Base-by-base conservation (phyloP, 2,888 invertebrate species). In the Torymus aiolomorphi region DNA sequence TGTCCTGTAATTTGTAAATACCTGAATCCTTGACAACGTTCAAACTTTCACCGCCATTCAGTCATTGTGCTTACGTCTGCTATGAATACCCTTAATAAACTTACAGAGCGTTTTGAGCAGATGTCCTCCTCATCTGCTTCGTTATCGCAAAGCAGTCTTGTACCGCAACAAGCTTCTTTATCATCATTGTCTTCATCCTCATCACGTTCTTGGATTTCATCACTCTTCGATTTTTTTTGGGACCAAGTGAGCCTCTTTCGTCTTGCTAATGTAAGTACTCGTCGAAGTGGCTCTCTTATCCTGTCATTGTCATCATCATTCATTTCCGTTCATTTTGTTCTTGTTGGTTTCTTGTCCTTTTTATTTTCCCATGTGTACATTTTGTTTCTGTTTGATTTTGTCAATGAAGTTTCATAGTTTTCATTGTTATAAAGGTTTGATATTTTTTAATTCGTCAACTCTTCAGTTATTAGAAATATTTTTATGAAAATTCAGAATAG, bases 221-320 rank as follows among this genome's bases (percentile, higher is more conserved):
- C 88, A 81, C 84, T 90, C 86, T 88, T 91, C 87, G 88, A 88
- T 88, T 91, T 89, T 88, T 87, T 90, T 90, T 89, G 90, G 90
- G 88, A 88, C 85, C 90, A 90, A 89, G 88, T 90, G 87, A 90
- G 88, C 89, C 86, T 88, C 85, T 90, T 90, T 85, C 88, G 89
- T 54, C 86, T 88, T 78, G 80, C 88, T 73, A 88, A 88, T 79
- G 90, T 91, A 89, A 90, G 90, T 90, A 86, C 24, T 72, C 62
- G 57, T 57, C 14, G 71, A 78, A 75, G 75, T 67, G 78, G 75
- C 81, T 81, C 76, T 63, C 77, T 70, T 72, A 74, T 76, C 72
- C n/a, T 31, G 42, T 63, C 52, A 74, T 56, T 31, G 71, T 62
- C 65, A 75, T 78, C 24, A 62, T 57, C 49, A 59, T 57, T 42